A percentile compares a stretch with the other conserved stretches of the same genome.
Conservation (phyloP, 2,888 invertebrate species). For the Epinotia demarniana region DNA sequence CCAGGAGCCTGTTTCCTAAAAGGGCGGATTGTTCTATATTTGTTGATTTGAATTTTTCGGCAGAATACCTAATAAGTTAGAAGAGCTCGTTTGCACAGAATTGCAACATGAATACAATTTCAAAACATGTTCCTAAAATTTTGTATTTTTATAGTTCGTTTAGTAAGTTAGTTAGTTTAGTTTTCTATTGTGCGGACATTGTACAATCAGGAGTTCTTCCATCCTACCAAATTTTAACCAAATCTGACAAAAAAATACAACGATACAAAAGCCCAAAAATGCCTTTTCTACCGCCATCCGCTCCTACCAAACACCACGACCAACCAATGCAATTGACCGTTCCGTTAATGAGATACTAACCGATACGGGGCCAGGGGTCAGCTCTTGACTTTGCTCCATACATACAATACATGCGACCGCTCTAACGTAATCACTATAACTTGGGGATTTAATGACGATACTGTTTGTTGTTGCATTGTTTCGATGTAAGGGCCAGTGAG, state of each 20-base stretch:
- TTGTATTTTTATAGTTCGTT: too few species aligned
- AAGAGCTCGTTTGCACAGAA: too few species aligned
- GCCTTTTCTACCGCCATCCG: neutral
- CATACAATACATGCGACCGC: conserved; percentile 25
- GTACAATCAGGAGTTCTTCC: too few species aligned
- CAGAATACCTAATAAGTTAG: too few species aligned
- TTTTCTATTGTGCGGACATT: too few species aligned
- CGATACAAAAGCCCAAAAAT: neutral
- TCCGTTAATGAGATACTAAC: conserved; percentile 44
- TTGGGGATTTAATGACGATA: conserved; percentile 12
- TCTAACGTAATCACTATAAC: conserved; percentile 32
- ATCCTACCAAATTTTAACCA: too few species aligned
- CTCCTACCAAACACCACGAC: conserved; percentile 45
- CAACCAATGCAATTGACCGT: conserved; percentile 40
- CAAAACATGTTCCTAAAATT: too few species aligned
- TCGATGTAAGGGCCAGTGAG: neutral
- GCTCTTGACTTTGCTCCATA: conserved; percentile 37
- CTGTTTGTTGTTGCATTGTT: conserved; percentile 12
- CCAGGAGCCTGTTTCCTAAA: too few species aligned
- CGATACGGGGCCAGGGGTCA: conserved; percentile 41
- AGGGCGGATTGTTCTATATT: too few species aligned
- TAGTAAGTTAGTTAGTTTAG: too few species aligned
- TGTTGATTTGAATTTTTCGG: too few species aligned
- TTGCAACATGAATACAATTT: too few species aligned
- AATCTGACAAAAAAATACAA: neutral